These are phyloP conservation scores for Poecilia wingei DNA, from an alignment of 2,797 vertebrate species.

Conservation along the genomic window DNA sequence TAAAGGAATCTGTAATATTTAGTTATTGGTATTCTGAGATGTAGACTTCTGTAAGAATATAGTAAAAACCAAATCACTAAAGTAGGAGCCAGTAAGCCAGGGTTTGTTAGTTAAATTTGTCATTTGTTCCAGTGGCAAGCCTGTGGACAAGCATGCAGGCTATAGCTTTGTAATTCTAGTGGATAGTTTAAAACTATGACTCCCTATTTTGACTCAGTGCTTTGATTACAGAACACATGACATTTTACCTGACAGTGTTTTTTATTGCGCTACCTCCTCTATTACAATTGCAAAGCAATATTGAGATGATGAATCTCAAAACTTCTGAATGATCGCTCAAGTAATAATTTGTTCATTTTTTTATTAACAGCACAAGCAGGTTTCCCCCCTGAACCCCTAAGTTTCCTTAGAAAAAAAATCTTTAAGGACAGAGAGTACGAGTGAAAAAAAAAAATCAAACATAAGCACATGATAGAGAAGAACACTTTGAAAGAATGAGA, in stretches of 20 bases:
- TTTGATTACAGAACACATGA: neutral
- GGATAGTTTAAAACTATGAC: neutral
- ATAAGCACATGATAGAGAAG: neutral
- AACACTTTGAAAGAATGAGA: neutral
- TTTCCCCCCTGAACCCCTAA: too few relatives aligned
- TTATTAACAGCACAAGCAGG: neutral
- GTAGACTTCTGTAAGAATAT: neutral
- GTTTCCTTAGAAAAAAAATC: neutral
- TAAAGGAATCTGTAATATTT: neutral
- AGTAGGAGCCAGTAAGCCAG: neutral
- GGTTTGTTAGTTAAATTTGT: neutral
- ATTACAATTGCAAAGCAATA: neutral
- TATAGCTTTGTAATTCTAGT: neutral
- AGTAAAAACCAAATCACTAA: neutral
- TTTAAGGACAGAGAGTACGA: neutral
- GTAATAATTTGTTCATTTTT: neutral
- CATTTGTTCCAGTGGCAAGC: neutral
- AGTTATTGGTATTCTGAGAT: neutral
- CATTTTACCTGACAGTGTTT: neutral
- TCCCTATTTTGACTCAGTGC: neutral
- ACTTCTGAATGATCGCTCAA: neutral
- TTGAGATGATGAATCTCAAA: neutral
- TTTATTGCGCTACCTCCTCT: neutral
- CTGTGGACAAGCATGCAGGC: neutral
- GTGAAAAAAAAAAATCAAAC: neutral